Evolutionary conservation across 2,113 vertebrate genomes (phyloP).

Genomic region (Uria lomvia): DNA sequence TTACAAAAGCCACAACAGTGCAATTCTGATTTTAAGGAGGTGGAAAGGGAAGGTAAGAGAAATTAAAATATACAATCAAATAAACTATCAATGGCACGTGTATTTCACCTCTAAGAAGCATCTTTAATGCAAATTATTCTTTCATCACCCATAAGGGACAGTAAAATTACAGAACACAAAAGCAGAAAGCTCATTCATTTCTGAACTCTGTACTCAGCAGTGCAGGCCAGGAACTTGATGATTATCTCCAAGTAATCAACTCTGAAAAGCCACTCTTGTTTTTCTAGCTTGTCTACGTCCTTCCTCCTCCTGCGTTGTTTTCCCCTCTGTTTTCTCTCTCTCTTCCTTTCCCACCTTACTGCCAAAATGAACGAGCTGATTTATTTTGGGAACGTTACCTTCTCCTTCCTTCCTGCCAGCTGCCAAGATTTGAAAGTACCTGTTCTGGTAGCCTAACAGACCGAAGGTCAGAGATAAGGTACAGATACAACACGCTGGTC

Average conservation of each 20-base stretch:
- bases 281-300: not conserved
- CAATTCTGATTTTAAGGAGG: not conserved
- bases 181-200: not conserved
- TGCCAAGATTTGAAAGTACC: not conserved
- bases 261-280: constrained; percentile 16
- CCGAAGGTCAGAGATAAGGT: not conserved
- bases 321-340: not conserved
- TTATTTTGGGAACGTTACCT: not conserved
- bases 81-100: not conserved
- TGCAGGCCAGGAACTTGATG: not conserved
- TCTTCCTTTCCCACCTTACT: not conserved
- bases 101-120: not conserved
- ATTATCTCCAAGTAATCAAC: not conserved
- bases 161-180: not conserved
- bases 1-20: not conserved
- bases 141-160: not conserved
- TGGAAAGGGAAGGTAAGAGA: not conserved
- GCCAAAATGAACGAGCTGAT: not conserved
- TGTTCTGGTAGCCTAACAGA: not conserved
- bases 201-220: not conserved
- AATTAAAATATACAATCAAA: not conserved
- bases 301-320: not conserved
- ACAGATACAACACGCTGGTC: not conserved
- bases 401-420: not conserved
- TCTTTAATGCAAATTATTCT: not conserved